Evolutionary conservation across 1,140 invertebrate genomes (phyloP).

Genomic region (Drosophila bocqueti): DNA sequence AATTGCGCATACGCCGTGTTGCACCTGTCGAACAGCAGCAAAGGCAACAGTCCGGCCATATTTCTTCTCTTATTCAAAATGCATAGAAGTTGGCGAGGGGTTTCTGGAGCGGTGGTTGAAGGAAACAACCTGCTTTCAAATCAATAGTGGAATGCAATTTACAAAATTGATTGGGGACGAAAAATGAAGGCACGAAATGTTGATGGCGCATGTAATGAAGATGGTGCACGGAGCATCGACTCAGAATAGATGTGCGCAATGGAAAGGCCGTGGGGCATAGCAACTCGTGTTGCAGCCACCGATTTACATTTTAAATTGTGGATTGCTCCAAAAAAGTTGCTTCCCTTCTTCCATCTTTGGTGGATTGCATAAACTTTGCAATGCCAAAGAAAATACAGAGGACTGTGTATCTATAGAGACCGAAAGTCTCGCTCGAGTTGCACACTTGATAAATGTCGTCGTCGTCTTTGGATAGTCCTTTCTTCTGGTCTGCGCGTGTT

Average conservation of each 20-base stretch:
- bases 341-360: background rate
- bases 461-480: slow-evolving; percentile 37
- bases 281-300: slow-evolving; percentile 45
- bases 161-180: slow-evolving; percentile 71
- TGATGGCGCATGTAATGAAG: slow-evolving; percentile 21
- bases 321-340: slow-evolving; percentile 1
- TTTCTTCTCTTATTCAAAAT: slow-evolving; percentile 54
- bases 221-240: background rate
- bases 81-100: slow-evolving; percentile 8
- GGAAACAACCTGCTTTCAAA: slow-evolving; percentile 58
- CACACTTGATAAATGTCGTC: slow-evolving; percentile 72
- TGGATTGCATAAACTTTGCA: slow-evolving; percentile 41
- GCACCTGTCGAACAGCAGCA: slow-evolving; percentile 22
- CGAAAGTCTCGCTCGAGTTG: slow-evolving; percentile 39
- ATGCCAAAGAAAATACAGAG: slow-evolving; percentile 23
- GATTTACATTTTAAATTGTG: slow-evolving; percentile 73
- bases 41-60: slow-evolving; percentile 40
- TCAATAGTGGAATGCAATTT: slow-evolving; percentile 78
- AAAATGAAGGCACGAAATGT: slow-evolving; percentile 38
- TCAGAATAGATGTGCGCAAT: slow-evolving; percentile 17
- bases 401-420: slow-evolving; percentile 24
- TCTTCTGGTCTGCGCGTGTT: slow-evolving; percentile 13
- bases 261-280: slow-evolving; percentile 43
- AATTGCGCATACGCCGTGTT: slow-evolving; percentile 48
- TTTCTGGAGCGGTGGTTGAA: background rate